phyloP scores from a whole-genome alignment of 2,113 vertebrate species.

The Orientallactaga bullata region DNA sequence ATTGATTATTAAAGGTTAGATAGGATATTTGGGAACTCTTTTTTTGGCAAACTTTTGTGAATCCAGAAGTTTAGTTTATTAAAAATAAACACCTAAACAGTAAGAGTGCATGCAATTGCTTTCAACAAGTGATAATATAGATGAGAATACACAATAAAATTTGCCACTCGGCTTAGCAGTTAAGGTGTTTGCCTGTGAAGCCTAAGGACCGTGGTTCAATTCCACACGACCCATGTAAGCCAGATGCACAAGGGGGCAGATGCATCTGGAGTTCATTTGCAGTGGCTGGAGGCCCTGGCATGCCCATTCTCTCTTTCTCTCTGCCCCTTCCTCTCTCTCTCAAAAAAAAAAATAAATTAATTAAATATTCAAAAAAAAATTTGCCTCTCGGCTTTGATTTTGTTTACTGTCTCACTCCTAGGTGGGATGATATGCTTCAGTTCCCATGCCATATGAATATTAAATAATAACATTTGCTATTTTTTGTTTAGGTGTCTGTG shows the following conservation, averaged over 20 bases:
- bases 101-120: not conserved
- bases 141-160: constrained; percentile 17
- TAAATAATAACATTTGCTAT: not conserved
- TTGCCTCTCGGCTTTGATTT: not conserved
- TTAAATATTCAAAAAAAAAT: no score
- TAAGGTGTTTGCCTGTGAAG: no score
- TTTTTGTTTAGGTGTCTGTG: no score
- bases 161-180: not conserved
- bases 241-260: no score
- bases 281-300: no score
- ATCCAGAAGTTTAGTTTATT: constrained; percentile 13
- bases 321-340: no score
- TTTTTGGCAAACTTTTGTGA: constrained; percentile 8
- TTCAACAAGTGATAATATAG: not conserved
- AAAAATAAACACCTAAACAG: constrained; percentile 9
- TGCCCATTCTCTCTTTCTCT: no score
- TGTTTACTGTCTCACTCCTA: not conserved
- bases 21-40: not conserved
- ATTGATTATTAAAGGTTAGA: not conserved
- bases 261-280: no score
- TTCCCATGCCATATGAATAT: not conserved
- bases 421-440: not conserved
- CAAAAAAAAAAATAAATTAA: no score
- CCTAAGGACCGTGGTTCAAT: no score
- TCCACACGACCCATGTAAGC: no score